A percentile compares a stretch with the other conserved stretches of the same genome.
Evolutionary conservation across 2,888 invertebrate species (phyloP).

Genomic region (Corbicula japonica): DNA sequence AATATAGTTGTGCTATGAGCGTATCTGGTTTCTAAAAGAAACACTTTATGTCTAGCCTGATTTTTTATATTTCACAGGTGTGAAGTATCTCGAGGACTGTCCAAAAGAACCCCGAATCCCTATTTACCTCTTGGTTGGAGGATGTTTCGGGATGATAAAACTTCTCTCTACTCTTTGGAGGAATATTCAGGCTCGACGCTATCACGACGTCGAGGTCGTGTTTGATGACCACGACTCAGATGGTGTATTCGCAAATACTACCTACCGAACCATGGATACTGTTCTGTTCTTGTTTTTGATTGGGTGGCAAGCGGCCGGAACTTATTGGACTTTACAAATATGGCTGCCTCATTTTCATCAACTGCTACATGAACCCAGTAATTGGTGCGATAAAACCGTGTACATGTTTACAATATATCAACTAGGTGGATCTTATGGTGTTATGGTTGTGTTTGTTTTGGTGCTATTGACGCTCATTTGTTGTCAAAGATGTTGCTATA

Average conservation of each 20-base stretch:
- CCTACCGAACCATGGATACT: constrained; percentile 90
- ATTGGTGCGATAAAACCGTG: constrained; percentile 92
- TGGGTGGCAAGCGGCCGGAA: constrained; percentile 92
- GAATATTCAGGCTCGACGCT: constrained; percentile 89
- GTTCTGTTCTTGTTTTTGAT: constrained; percentile 90
- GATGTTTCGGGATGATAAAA: constrained; percentile 91
- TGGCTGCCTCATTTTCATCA: constrained; percentile 92
- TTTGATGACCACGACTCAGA: constrained; percentile 76
- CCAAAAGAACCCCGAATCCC: constrained; percentile 93
- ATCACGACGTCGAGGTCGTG: constrained; percentile 85
- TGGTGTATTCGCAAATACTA: constrained; percentile 85
- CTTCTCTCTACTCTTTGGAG: constrained; percentile 89
- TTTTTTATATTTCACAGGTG: constrained; percentile 89
- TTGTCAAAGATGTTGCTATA: constrained; percentile 30
- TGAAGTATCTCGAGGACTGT: constrained; percentile 93
- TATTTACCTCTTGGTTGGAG: constrained; percentile 94
- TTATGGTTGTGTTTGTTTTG: constrained; percentile 79
- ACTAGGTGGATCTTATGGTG: constrained; percentile 90
- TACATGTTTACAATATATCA: constrained; percentile 93
- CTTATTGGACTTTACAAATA: constrained; percentile 92
- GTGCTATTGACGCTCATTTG: constrained; percentile 51
- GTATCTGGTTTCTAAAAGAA: no score
- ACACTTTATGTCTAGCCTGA: no score
- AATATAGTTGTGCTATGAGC: no score
- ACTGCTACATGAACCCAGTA: constrained; percentile 91